Evolutionary conservation across 1,140 invertebrate genomes (phyloP).

Genomic region (Drosophila parvula): DNA sequence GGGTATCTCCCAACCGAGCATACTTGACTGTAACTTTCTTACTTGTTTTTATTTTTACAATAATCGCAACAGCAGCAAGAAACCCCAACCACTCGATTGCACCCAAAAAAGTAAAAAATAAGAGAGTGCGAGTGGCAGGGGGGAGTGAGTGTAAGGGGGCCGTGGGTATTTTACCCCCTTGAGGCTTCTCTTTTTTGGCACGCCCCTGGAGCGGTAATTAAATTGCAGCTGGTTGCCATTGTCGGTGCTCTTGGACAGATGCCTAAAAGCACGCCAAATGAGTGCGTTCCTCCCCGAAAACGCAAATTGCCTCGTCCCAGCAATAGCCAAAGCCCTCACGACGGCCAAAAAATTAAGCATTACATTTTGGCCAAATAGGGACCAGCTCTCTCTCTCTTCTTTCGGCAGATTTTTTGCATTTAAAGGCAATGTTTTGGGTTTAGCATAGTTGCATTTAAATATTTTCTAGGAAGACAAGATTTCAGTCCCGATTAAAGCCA

Average conservation of each 20-base stretch:
- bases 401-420: too few species aligned
- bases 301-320: background rate
- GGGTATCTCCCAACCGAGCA: too few species aligned
- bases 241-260: slow-evolving; percentile 38
- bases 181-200: slow-evolving; percentile 33
- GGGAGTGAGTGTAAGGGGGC: background rate
- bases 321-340: slow-evolving; percentile 1
- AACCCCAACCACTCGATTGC: slow-evolving; percentile 34
- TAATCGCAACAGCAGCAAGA: slow-evolving; percentile 60
- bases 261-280: slow-evolving; percentile 65
- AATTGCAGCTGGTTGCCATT: slow-evolving; percentile 72
- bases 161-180: background rate
- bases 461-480: background rate
- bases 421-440: too few species aligned
- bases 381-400: too few species aligned
- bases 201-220: slow-evolving; percentile 69
- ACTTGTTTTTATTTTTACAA: slow-evolving; percentile 62
- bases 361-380: background rate
- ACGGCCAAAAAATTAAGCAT: background rate
- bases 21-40: background rate
- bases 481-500: background rate
- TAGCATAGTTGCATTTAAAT: too few species aligned
- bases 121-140: background rate
- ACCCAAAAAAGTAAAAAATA: background rate
- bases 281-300: background rate